A percentile compares a stretch with the other conserved stretches of the same genome.
These are phyloP conservation scores for Phymastichus coffea DNA, from an alignment of 1,140 invertebrate genomes.

Conservation along the genomic window DNA sequence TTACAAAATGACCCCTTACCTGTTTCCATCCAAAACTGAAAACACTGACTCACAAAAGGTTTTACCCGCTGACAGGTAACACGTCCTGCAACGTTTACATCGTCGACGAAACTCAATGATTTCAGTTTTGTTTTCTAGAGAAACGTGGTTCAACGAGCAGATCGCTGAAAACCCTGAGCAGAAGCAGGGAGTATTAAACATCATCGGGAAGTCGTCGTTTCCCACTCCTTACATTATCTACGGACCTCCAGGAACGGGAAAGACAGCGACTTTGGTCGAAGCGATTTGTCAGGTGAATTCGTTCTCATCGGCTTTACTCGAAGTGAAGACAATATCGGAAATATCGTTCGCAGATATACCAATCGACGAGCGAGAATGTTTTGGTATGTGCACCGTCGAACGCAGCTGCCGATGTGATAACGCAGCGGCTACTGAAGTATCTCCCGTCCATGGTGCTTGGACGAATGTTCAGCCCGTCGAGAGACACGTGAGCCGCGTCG, in stretches of 20 bases:
- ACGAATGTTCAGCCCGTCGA: constrained; percentile 1
- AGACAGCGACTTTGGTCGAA: constrained; percentile 76
- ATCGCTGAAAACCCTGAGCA: constrained; percentile 66
- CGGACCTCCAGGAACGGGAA: constrained; percentile 80
- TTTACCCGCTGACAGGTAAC: background rate
- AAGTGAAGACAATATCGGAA: background rate
- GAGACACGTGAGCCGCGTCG: background rate
- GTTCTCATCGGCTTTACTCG: too few species aligned
- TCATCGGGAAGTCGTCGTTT: constrained; percentile 59
- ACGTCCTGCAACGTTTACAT: background rate
- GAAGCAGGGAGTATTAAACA: constrained; percentile 64
- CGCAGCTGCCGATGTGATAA: background rate
- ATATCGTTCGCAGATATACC: background rate
- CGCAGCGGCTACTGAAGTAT: background rate
- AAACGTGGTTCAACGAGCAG: constrained; percentile 67
- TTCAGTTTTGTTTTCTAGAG: background rate
- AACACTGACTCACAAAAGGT: background rate
- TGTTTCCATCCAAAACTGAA: background rate
- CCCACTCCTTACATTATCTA: constrained; percentile 75
- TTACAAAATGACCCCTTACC: background rate
- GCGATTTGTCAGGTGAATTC: constrained; percentile 62
- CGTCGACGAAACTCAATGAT: background rate
- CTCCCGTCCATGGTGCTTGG: background rate
- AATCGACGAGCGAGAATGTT: background rate
- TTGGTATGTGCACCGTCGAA: constrained; percentile 7